These are phyloP conservation scores for Conopomorpha cramerella DNA, from an alignment of 1,140 invertebrate species.

Conservation along the genomic window DNA sequence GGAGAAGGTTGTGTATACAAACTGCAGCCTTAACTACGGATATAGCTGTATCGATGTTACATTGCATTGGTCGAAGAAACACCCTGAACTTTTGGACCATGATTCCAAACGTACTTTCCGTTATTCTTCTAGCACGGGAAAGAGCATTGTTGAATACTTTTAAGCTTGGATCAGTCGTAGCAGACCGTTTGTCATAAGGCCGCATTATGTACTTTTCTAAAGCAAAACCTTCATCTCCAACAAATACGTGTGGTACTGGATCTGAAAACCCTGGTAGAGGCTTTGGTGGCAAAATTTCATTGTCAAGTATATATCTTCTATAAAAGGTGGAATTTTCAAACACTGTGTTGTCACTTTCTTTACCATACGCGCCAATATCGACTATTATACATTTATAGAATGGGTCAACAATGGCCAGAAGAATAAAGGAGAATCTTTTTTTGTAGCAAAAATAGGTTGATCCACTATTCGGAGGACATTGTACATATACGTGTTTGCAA, in stretches of 20 bases:
- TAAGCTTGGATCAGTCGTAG: slow-evolving; percentile 19
- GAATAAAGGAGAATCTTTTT: slow-evolving; percentile 25
- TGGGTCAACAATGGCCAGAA: slow-evolving; percentile 34
- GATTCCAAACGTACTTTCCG: slow-evolving; percentile 27
- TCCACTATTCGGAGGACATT: slow-evolving; percentile 16
- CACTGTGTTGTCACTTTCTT: not conserved
- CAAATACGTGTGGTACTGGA: slow-evolving; percentile 24
- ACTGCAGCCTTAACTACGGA: no score
- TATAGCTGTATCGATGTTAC: no score
- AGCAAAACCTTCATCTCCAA: slow-evolving; percentile 57
- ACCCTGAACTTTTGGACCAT: slow-evolving; percentile 17
- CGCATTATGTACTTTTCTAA: slow-evolving; percentile 40
- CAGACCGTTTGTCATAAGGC: slow-evolving; percentile 35
- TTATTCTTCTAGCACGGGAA: slow-evolving; percentile 18
- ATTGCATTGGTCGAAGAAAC: slow-evolving; percentile 15
- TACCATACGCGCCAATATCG: slow-evolving; percentile 28
- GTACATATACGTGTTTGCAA: slow-evolving; percentile 3
- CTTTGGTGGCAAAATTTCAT: slow-evolving; percentile 9
- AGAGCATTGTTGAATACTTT: slow-evolving; percentile 49
- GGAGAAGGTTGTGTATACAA: no score
- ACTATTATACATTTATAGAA: slow-evolving; percentile 33
- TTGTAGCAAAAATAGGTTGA: slow-evolving; percentile 44
- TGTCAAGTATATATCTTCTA: not conserved
- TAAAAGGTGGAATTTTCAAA: not conserved
- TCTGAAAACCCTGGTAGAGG: slow-evolving; percentile 10